Conservation (phyloP, 2,797 vertebrate species). For the Mallotus villosus region DNA sequence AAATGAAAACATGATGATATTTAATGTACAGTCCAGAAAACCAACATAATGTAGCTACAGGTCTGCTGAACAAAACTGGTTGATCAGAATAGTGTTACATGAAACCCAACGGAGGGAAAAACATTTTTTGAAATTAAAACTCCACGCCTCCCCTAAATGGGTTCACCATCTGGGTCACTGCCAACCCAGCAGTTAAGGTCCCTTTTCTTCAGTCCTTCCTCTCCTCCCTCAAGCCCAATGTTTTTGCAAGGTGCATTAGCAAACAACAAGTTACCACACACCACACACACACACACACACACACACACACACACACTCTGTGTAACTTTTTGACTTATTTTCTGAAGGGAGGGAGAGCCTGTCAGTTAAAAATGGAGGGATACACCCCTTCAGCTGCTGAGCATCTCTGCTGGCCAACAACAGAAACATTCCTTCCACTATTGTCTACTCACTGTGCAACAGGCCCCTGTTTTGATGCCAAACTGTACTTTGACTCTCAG, state of each 20-base stretch:
- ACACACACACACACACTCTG: no score
- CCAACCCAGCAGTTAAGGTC: slow-evolving; percentile 1
- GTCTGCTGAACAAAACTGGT: no score
- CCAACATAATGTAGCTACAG: not conserved
- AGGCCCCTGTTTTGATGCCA: slow-evolving; percentile 19
- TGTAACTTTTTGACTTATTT: not conserved
- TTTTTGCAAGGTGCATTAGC: slow-evolving; percentile 12
- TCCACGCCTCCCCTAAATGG: not conserved
- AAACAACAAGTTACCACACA: not conserved
- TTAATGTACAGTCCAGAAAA: not conserved
- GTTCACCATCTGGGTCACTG: not conserved
- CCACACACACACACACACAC: no score
- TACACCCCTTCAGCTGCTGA: slow-evolving; percentile 25
- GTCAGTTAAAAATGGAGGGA: not conserved
- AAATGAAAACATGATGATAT: no score
- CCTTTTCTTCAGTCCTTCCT: slow-evolving; percentile 1
- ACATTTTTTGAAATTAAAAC: not conserved
- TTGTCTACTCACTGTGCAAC: slow-evolving; percentile 19
- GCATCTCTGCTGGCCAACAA: not conserved
- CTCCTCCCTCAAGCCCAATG: slow-evolving; percentile 8
- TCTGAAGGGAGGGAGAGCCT: slow-evolving; percentile 8
- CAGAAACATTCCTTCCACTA: slow-evolving; percentile 22
- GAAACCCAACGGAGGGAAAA: not conserved
- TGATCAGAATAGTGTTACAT: not conserved
- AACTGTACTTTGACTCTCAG: not conserved